Base-by-base conservation (phyloP, 1,140 invertebrate species). In the Hypothenemus hampei region DNA sequence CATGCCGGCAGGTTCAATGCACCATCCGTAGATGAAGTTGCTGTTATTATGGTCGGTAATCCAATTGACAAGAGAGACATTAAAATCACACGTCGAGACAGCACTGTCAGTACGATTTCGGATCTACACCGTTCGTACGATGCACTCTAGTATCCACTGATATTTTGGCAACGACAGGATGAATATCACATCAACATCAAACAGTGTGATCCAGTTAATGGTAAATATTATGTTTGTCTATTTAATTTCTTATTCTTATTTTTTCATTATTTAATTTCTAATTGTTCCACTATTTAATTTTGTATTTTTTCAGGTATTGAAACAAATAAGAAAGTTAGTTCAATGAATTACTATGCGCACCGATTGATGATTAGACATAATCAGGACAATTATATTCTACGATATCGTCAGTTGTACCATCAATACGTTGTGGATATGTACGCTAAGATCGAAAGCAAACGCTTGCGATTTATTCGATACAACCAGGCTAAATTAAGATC, bases 71-170 rank as follows among this genome's bases (percentile, higher is more conserved):
- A 24, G 22, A 26, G 63, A 61, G 58, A 58, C 40, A 60, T 60
- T n/a, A n/a, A n/a, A n/a, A n/a, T 43, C 24, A 57, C 37, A 40
- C 58, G 47, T 2, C 31, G 53, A 51, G 67, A 65, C 57, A 61
- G 62, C 62, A 29, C 57, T 36, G 43, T 62, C 21, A 20, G 71
- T 46, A 58, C 65, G 58, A 63, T 77, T 36, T 50, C 50, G 8
- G 73, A 76, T 59, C 72, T 67, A 20, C 35, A 49, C 16, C 31
- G 31, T 22, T 49, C 74, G 77, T 65, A 77, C 59, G 73, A 77
- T 57, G 72, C 75, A n/a, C 60, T 78, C 24, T 74, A 78, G 66
- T 77, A 77, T 68, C 73, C 71, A 20, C 50, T 77, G 4, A 60
- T 77, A 22, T 77, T 75, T 66, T 74, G 70, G 65, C 45, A 72